Evolutionary conservation across 1,140 invertebrate species (phyloP).

Genomic region (Argopecten irradians): DNA sequence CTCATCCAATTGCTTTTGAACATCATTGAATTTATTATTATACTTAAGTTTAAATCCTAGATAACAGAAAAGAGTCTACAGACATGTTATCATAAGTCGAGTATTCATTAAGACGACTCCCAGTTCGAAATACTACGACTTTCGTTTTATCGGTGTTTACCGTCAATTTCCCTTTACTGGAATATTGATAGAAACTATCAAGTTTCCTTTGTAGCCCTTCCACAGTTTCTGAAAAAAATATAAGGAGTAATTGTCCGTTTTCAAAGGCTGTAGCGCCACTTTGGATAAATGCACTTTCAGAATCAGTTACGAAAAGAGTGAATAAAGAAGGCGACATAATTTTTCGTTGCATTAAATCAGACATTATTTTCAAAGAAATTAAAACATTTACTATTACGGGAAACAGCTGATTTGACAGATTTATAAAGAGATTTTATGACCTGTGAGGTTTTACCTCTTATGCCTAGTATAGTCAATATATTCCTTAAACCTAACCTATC

Average conservation of each 20-base stretch:
- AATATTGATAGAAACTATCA: too few species aligned
- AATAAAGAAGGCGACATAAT: neutral
- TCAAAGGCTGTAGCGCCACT: too few species aligned
- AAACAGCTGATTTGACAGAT: neutral
- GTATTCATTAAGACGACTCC: neutral
- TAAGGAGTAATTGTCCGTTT: too few species aligned
- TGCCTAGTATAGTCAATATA: neutral
- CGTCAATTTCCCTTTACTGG: neutral
- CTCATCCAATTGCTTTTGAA: too few species aligned
- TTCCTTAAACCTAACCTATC: neutral
- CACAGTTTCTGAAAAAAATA: too few species aligned
- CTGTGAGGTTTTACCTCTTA: neutral
- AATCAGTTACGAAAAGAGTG: neutral
- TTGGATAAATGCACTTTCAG: neutral
- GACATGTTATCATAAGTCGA: neutral
- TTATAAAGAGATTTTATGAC: neutral
- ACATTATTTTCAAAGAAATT: neutral
- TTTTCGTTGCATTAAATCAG: neutral
- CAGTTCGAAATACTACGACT: neutral
- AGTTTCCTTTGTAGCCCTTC: neutral
- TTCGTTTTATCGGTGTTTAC: neutral
- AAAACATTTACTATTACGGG: neutral
- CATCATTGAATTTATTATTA: too few species aligned
- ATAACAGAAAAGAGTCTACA: too few species aligned
- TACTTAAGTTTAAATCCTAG: too few species aligned